Evolutionary conservation across 2,797 vertebrate genomes (phyloP), one percentile per base, ranked within the genome.

Genomic region (Ara ararauna): DNA sequence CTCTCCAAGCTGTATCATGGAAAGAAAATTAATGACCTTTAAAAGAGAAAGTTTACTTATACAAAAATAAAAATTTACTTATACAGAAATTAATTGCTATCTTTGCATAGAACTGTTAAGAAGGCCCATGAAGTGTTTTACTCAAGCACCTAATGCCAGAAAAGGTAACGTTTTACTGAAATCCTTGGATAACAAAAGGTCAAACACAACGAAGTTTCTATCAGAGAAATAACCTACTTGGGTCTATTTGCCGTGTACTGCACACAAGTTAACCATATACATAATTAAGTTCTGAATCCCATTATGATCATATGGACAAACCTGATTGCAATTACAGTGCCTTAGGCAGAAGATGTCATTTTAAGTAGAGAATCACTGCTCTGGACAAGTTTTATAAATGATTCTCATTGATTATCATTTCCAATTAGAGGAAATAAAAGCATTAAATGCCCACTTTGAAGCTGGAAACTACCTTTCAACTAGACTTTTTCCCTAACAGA

Each of bases 361-460:
- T 98, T 97, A 97, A 96, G 97, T 76, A 94, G 97, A 91, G 97
- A 98, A 97, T 97, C 96, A 96, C 96, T 95, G 88, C 75, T 94
- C 95, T 94, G 79, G 96, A 98, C 97, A 97, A 97, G 96, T 93
- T 96, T 95, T 96, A 98, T 97, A 98, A 98, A 98, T 96, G 61
- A 96, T 98, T 96, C 90, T 94, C 96, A 97, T 97, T 97, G 95
- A 98, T 98, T 97, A 98, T 98, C 73, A 97, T 97, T 98, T 98
- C 98, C 97, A 97, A 98, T 98, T 98, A 98, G 96, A 91, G 80
- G 91, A 97, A 98, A 98, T 94, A 97, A 98, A 98, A 98, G 97
- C 96, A 96, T 93, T 97, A 97, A 96, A 97, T 94, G 96, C 93
- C 93, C 95, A 97, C 96, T 98, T 97, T 95, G 97, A 91, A 89